Base-by-base conservation (phyloP, 1,140 invertebrate genomes). In the Drosophila auraria region DNA sequence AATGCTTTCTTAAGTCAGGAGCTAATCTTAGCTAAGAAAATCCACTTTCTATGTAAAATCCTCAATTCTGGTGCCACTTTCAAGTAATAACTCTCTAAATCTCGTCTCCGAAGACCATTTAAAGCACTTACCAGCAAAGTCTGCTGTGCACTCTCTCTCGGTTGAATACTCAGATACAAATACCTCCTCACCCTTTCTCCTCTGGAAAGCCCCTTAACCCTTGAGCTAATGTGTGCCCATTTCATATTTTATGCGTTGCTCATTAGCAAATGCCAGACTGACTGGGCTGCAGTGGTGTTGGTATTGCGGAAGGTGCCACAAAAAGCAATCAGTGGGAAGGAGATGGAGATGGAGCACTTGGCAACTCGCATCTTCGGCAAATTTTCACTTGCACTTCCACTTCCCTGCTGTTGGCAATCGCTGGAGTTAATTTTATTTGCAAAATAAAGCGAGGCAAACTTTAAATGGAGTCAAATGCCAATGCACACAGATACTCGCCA, bases 401-500 rank as follows among this genome's bases (percentile, higher is more conserved):
- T 71, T 68, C 40, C 56, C 63, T 15, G 59, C 65, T 33, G 57
- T 42, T 38, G 64, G 68, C 68, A 56, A 53, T 70, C 78, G 80
- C 63, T 78, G 71, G 82, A 90, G 86, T 91, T 90, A 90, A 90
- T 90, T 90, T 90, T 90, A 90, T 90, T 90, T 90, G 86, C 87
- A 90, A 90, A 90, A 90, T 90, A 90, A 89, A 90, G 84, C 82
- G 86, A 89, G 84, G 79, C 86, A 86, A 86, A 90, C 86, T 90
- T 90, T 90, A 90, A 90, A 90, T 90, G 86, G 82, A 90, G 86
- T 90, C 86, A 90, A 90, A 89, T 89, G 86, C 78, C 86, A 90
- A 77, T 79, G 83, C 84, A 89, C 78, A 72, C 49, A 71, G 33
- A 68, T 44, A 63, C 27, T 33, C 25, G 11, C 49, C 57, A 57